Conservation (phyloP, 2,797 vertebrate genomes). For the Setipinna tenuifilis region DNA sequence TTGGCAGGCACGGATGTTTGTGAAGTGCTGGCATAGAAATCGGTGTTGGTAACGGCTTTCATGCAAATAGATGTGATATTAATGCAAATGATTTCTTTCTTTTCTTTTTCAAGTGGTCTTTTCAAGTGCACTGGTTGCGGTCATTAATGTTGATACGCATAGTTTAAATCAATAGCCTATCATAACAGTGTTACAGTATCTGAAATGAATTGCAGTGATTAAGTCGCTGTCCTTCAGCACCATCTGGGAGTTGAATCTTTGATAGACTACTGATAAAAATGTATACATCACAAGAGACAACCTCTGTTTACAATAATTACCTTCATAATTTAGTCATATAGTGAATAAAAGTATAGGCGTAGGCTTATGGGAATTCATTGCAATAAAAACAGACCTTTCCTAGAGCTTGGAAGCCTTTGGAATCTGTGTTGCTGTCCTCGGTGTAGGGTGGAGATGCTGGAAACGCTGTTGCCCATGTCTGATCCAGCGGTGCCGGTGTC, state of each 20-base stretch:
- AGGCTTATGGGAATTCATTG: too few species aligned
- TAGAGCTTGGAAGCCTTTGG: constrained; percentile 65
- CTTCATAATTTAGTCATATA: not conserved
- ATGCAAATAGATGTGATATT: too few species aligned
- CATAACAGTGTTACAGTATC: too few species aligned
- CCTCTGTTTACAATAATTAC: too few species aligned
- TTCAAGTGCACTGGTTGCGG: too few species aligned
- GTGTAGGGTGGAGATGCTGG: constrained; percentile 60
- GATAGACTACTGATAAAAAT: not conserved
- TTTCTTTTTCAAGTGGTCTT: too few species aligned
- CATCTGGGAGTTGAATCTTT: constrained; percentile 32
- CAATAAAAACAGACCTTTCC: constrained; percentile 65
- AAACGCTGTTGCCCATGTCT: constrained; percentile 67
- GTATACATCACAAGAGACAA: not conserved
- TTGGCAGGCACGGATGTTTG: not conserved
- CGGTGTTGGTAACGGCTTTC: too few species aligned
- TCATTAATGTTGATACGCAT: too few species aligned
- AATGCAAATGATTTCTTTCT: too few species aligned
- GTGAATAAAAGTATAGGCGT: not conserved
- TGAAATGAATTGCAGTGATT: not conserved
- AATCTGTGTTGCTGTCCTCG: constrained; percentile 66
- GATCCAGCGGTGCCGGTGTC: not conserved
- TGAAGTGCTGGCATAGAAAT: too few species aligned
- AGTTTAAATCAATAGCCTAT: too few species aligned
- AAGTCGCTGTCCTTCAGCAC: constrained; percentile 77